These are phyloP conservation scores for Hirtodrosophila alboralis DNA, from an alignment of 2,888 invertebrate species.

Conservation along the genomic window DNA sequence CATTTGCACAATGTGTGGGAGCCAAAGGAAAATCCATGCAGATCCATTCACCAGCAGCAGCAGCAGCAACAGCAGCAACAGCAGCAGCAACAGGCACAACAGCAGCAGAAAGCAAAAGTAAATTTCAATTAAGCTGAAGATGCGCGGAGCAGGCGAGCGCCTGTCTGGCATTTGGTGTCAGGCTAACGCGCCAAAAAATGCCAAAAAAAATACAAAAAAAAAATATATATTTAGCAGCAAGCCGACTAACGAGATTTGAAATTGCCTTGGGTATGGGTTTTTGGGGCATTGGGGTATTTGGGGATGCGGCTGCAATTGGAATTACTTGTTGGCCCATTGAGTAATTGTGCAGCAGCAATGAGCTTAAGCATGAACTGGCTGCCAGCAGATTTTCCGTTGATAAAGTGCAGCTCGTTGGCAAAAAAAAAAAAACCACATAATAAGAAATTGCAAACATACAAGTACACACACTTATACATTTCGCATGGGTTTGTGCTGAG, in stretches of 20 bases:
- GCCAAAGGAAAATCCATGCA: conserved; percentile 71
- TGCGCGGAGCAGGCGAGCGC: conserved; percentile 58
- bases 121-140: conserved; percentile 80
- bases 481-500: conserved; percentile 53
- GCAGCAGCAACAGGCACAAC: conserved; percentile 25
- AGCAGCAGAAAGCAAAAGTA: conserved; percentile 46
- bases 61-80: conserved; percentile 16
- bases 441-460: conserved; percentile 66
- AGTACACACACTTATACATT: conserved; percentile 24
- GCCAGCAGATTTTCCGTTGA: conserved; percentile 74
- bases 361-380: conserved; percentile 58
- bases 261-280: conserved; percentile 43
- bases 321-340: conserved; percentile 67
- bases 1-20: conserved; percentile 80
- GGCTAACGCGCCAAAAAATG: conserved; percentile 53
- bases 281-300: conserved; percentile 11
- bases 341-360: conserved; percentile 78
- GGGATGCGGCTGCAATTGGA: conserved; percentile 42
- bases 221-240: conserved; percentile 32
- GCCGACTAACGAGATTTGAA: conserved; percentile 55
- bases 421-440: conserved; percentile 76
- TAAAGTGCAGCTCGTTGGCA: conserved; percentile 68
- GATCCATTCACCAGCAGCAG: conserved; percentile 66
- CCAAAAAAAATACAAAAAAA: conserved; percentile 35
- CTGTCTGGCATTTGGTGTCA: conserved; percentile 61